Conservation (phyloP, 2,888 invertebrate genomes). For the Polia nebulosa region DNA sequence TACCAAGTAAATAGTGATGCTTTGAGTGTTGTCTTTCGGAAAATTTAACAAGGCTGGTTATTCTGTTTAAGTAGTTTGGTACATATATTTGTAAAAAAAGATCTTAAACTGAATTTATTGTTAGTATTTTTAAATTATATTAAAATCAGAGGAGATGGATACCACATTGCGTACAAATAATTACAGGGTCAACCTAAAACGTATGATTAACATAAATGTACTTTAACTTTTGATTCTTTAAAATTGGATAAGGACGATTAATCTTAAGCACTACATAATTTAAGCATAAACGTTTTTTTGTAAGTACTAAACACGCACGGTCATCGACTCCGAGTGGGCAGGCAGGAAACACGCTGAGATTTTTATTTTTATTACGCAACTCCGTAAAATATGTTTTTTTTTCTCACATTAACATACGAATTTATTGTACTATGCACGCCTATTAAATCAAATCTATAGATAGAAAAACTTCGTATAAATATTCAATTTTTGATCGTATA, state of each 20-base stretch:
- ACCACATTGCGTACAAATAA: constrained; percentile 7
- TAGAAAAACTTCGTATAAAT: constrained; percentile 35
- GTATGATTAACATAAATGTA: constrained; percentile 38
- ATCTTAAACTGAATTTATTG: constrained; percentile 1
- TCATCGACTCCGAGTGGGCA: constrained; percentile 63
- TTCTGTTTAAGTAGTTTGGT: neutral
- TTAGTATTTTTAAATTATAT: constrained; percentile 2
- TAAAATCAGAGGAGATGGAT: neutral
- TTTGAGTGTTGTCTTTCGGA: neutral
- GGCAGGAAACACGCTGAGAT: constrained; percentile 66
- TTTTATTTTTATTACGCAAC: constrained; percentile 70
- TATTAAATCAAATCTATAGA: constrained; percentile 54
- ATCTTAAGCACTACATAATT: constrained; percentile 66
- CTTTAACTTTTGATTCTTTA: constrained; percentile 47
- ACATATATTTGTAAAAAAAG: neutral
- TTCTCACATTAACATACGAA: constrained; percentile 67
- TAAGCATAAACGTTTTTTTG: constrained; percentile 63
- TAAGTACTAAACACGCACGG: constrained; percentile 61
- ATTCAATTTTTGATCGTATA: constrained; percentile 34
- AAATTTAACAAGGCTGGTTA: neutral
- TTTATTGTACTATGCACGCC: constrained; percentile 57
- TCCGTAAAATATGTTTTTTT: constrained; percentile 57
- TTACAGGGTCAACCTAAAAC: constrained; percentile 22
- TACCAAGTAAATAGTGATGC: neutral
- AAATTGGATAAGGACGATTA: constrained; percentile 64